Conservation (phyloP, 1,140 invertebrate genomes). For the Drosophila kikkawai region DNA sequence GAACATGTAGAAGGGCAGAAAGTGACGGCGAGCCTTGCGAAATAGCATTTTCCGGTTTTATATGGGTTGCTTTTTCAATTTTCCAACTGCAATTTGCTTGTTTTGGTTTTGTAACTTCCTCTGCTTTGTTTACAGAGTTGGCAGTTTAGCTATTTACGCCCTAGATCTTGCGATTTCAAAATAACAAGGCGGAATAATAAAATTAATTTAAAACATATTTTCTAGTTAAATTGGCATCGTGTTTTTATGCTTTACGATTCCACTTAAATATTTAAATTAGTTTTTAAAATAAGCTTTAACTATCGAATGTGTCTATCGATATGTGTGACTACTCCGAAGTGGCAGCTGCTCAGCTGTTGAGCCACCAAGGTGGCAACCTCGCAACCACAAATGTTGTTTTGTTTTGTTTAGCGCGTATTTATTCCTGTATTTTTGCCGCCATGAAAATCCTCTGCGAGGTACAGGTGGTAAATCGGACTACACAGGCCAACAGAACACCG, state of each 20-base stretch:
- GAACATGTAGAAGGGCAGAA: conserved; percentile 74
- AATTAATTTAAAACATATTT: too few species aligned
- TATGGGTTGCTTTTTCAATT: not conserved
- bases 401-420: conserved; percentile 41
- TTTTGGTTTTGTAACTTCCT: conserved; percentile 46
- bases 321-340: not conserved
- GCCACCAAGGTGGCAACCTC: conserved; percentile 8
- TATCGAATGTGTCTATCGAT: not conserved
- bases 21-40: conserved; percentile 73
- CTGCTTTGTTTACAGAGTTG: not conserved
- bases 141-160: too few species aligned
- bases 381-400: conserved; percentile 81
- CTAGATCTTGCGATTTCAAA: too few species aligned
- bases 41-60: conserved; percentile 58
- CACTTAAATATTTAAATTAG: not conserved
- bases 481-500: conserved; percentile 84
- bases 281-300: not conserved
- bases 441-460: conserved; percentile 90
- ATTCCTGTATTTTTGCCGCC: not conserved
- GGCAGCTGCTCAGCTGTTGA: conserved; percentile 10
- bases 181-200: too few species aligned
- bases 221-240: too few species aligned
- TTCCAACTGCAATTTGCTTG: conserved; percentile 13
- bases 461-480: conserved; percentile 87
- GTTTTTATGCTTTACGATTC: too few species aligned